Evolutionary conservation across 2,888 invertebrate species (phyloP).

Genomic region (Acanthococcus lagerstroemiae): DNA sequence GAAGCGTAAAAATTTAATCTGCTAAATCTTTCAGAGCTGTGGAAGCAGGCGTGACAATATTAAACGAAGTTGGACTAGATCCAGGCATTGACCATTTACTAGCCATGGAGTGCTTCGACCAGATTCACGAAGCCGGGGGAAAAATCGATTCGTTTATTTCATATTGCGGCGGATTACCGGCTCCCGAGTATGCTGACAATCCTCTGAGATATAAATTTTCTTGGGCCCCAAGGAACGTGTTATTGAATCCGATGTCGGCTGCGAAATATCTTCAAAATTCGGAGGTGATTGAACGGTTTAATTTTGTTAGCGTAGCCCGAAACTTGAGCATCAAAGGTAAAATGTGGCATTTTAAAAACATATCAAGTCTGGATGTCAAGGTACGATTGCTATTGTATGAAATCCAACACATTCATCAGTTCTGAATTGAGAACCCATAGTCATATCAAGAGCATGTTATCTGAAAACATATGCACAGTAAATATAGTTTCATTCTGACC

Average conservation of each 20-base stretch:
- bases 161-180: constrained; percentile 94
- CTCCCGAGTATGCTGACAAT: constrained; percentile 91
- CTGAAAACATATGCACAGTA: no score
- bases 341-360: no score
- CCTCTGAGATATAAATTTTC: constrained; percentile 85
- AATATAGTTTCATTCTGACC: no score
- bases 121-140: constrained; percentile 78
- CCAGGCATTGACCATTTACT: constrained; percentile 97
- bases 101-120: constrained; percentile 93
- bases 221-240: constrained; percentile 91
- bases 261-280: constrained; percentile 79
- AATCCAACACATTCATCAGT: no score
- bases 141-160: constrained; percentile 89
- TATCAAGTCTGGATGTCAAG: no score
- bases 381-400: no score
- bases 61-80: constrained; percentile 95
- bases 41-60: constrained; percentile 78
- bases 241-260: constrained; percentile 77
- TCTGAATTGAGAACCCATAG: no score
- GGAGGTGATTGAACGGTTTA: constrained; percentile 53
- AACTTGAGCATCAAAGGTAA: no score
- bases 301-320: no score
- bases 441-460: no score
- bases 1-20: no score
- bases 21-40: constrained; percentile 54